phyloP scores from a whole-genome alignment of 2,797 vertebrate genomes.

The Anolis apletophallus region DNA sequence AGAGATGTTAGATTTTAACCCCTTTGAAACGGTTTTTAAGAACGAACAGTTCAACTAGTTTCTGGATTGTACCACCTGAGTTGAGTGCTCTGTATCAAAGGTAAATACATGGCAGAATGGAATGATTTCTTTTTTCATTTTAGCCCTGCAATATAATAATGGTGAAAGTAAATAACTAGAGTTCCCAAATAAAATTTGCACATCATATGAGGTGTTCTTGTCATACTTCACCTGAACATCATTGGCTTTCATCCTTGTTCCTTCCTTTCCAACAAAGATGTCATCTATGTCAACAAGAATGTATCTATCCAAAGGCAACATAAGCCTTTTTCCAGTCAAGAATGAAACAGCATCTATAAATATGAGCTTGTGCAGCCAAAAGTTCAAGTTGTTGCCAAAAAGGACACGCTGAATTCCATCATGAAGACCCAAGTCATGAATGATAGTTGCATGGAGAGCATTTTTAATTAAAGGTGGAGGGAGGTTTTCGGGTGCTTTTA shows the following conservation, averaged over 20 bases:
- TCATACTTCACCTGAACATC: constrained; percentile 91
- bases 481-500: constrained; percentile 79
- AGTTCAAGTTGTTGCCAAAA: constrained; percentile 93
- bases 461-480: constrained; percentile 72
- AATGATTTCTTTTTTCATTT: background rate
- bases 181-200: background rate
- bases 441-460: constrained; percentile 86
- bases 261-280: constrained; percentile 97
- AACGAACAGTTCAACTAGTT: background rate
- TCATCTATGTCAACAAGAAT: constrained; percentile 97
- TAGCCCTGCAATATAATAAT: background rate
- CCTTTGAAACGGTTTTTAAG: background rate
- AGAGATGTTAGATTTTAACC: background rate
- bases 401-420: constrained; percentile 95
- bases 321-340: constrained; percentile 91
- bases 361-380: constrained; percentile 97
- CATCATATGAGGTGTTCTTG: background rate
- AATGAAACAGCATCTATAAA: constrained; percentile 94
- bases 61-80: background rate
- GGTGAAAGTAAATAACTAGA: background rate
- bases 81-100: background rate
- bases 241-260: constrained; percentile 94
- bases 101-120: background rate
- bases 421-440: constrained; percentile 92
- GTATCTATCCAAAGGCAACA: constrained; percentile 91